phyloP scores from a whole-genome alignment of 2,113 vertebrate genomes.

The Zosterops japonicus region DNA sequence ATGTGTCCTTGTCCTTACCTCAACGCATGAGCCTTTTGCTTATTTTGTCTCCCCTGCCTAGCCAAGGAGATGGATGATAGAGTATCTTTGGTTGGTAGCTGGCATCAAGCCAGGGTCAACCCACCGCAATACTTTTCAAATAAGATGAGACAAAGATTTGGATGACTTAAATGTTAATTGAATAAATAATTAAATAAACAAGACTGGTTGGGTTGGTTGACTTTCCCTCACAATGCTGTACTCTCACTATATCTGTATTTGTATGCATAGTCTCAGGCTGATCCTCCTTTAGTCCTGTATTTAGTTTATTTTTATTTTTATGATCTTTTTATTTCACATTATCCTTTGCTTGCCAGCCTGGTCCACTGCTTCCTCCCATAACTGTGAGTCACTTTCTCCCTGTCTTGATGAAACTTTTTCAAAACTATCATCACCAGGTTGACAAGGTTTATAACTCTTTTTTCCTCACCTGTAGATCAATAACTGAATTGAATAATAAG shows the following conservation, averaged over 20 bases:
- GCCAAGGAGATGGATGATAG: background rate
- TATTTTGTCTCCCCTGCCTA: background rate
- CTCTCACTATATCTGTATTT: background rate
- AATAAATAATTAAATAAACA: background rate
- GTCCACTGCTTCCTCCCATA: background rate
- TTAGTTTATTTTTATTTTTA: background rate
- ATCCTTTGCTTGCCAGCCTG: background rate
- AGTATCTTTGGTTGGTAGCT: background rate
- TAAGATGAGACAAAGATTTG: background rate
- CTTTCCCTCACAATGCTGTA: background rate
- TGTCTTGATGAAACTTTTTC: background rate
- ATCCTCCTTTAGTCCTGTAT: background rate
- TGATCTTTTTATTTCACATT: background rate
- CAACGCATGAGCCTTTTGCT: background rate
- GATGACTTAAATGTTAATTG: background rate
- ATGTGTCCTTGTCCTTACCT: background rate
- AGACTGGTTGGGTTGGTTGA: background rate
- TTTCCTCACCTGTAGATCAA: background rate
- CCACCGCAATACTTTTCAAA: background rate
- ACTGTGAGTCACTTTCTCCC: background rate
- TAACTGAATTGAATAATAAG: background rate
- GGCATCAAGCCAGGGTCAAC: background rate
- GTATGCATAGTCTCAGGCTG: rapidly evolving
- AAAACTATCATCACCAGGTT: background rate
- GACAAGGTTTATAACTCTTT: background rate